Evolutionary conservation across 1,140 invertebrate genomes (phyloP), one percentile per base, ranked within the genome.

Genomic region (Saccostrea cuccullata): DNA sequence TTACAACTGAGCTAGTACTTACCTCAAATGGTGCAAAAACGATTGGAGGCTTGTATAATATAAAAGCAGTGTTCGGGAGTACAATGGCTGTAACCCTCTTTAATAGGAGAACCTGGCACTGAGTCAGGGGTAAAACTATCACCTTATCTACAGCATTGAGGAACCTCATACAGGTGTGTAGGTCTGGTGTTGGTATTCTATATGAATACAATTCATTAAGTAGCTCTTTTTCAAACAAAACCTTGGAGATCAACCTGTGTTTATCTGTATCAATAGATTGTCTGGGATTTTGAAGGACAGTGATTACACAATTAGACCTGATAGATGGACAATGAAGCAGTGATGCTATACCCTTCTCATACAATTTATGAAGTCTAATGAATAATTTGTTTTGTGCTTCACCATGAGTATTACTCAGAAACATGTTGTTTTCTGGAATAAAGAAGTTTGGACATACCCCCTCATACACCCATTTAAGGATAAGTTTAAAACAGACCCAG

Each of bases 401-500:
- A 11, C 60, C 60, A 67, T 67, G 20, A 0, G n/a, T 67, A 8
- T 67, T 67, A 67, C 60, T 67, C 20, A 67, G 17, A 67, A 67
- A 20, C 60, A 67, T 67, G 23, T 67, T 67, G 60, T 67, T 67
- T 67, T 67, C 60, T 67, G 17, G 60, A 67, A 67, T 67, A 23
- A 67, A 67, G 23, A 67, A 67, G 23, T 67, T 67, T n/a, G 60
- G 60, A 67, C 15, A 67, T 5, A 20, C 17, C 23, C 20, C 60
- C 20, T 67, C 17, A 67, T 67, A 67, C 60, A 67, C 60, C 15
- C 60, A 67, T 67, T 67, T 67, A n/a, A 67, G 60, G 60, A 67
- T 20, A 67, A 67, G 60, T 20, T 67, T 67, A 67, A 67, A 67
- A 23, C 60, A 67, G 60, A 67, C 60, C 60, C 60, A 67, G 4